Evolutionary conservation across 2,113 vertebrate genomes (phyloP).

Genomic region (Eurypyga helias): DNA sequence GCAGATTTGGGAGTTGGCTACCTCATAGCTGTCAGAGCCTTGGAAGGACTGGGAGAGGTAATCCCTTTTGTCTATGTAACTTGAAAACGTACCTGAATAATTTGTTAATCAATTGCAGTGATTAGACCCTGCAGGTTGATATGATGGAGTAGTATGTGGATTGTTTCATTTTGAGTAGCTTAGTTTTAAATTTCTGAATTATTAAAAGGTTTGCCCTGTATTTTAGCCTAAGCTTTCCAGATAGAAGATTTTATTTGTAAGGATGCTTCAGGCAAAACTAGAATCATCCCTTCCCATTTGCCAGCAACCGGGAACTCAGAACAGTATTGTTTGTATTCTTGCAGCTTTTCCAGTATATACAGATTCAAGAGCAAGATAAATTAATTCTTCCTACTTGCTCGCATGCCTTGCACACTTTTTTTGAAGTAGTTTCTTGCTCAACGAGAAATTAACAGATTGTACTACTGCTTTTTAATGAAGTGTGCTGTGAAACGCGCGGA

Average conservation of each 20-base stretch:
- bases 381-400: background rate
- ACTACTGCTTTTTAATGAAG: background rate
- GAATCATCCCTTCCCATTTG: background rate
- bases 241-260: background rate
- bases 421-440: background rate
- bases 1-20: slow-evolving; percentile 87
- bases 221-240: background rate
- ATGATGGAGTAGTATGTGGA: background rate
- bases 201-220: background rate
- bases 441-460: background rate
- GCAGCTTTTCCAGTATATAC: background rate
- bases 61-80: background rate
- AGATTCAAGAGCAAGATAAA: background rate
- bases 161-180: background rate
- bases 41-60: slow-evolving; percentile 97
- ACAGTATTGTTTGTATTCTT: background rate
- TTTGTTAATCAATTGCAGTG: background rate
- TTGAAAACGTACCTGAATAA: background rate
- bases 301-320: background rate
- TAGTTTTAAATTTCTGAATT: background rate
- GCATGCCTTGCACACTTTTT: background rate
- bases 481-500: background rate
- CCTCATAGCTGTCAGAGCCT: slow-evolving; percentile 87
- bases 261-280: background rate
- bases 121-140: background rate